Conservation (phyloP, 2,888 invertebrate genomes). For the Saturnia pavonia region DNA sequence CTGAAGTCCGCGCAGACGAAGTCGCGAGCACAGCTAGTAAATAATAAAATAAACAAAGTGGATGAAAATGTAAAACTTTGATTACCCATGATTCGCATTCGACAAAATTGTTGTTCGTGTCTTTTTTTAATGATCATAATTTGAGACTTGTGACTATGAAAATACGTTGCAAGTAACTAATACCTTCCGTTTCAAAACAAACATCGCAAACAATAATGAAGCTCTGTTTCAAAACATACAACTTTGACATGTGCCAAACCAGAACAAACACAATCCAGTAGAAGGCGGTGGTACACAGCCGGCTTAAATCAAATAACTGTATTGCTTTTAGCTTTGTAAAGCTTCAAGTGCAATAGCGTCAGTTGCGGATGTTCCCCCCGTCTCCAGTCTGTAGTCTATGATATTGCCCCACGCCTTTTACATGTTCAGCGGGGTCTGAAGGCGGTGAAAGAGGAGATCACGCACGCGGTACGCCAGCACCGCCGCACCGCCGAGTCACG, state of each 20-base stretch:
- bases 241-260: slow-evolving; percentile 81
- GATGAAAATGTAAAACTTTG: too few relatives aligned
- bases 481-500: slow-evolving; percentile 35
- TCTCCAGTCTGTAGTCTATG: slow-evolving; percentile 77
- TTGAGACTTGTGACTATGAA: not conserved
- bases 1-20: too few relatives aligned
- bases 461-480: slow-evolving; percentile 48
- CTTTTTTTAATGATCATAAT: slow-evolving; percentile 2
- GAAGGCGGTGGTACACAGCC: slow-evolving; percentile 76
- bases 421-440: slow-evolving; percentile 69
- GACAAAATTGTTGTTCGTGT: not conserved
- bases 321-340: slow-evolving; percentile 81
- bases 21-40: too few relatives aligned
- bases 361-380: slow-evolving; percentile 76
- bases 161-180: slow-evolving; percentile 43
- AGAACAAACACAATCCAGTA: slow-evolving; percentile 79
- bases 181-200: slow-evolving; percentile 66
- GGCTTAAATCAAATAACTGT: slow-evolving; percentile 82
- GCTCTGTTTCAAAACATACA: slow-evolving; percentile 79
- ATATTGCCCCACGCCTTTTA: slow-evolving; percentile 81
- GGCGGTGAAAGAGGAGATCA: slow-evolving; percentile 57
- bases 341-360: slow-evolving; percentile 80
- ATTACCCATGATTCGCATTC: not conserved
- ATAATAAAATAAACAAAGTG: too few relatives aligned
- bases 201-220: slow-evolving; percentile 67